A percentile compares a stretch with the other conserved stretches of the same genome.
These are phyloP conservation scores for Tapirus terrestris DNA, from an alignment of 2,113 vertebrate species.

Conservation along the genomic window DNA sequence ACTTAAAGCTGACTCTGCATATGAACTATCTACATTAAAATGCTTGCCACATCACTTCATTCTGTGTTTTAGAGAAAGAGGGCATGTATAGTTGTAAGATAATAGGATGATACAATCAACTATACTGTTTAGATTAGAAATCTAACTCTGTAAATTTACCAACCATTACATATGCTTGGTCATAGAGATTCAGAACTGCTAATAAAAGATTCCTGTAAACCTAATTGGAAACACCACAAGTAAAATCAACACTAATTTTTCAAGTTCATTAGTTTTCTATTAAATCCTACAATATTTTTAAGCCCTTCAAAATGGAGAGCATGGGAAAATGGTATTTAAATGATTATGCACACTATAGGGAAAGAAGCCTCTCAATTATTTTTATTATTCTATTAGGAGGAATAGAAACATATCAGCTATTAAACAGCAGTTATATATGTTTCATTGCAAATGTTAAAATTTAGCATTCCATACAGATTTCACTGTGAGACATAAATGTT, in stretches of 20 bases:
- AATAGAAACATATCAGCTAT: neutral
- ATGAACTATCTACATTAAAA: neutral
- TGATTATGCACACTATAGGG: neutral
- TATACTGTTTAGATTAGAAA: slow-evolving; percentile 10
- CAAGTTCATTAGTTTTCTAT: slow-evolving; percentile 52
- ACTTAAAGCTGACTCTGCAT: neutral
- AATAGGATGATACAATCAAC: neutral
- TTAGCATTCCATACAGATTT: neutral
- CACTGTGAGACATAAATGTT: neutral
- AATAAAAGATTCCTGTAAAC: neutral
- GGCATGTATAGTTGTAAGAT: neutral
- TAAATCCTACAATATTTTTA: slow-evolving; percentile 42
- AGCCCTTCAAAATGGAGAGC: slow-evolving; percentile 26
- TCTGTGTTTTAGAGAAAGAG: neutral
- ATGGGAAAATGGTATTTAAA: neutral
- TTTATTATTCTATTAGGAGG: slow-evolving; percentile 18
- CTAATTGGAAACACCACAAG: neutral
- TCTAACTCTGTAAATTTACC: neutral
- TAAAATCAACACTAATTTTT: slow-evolving; percentile 56
- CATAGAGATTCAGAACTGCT: neutral
- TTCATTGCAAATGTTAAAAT: neutral
- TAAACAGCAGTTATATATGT: neutral
- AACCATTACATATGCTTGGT: neutral
- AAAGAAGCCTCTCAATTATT: neutral
- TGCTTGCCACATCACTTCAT: neutral